A percentile compares a stretch with the other conserved stretches of the same genome.
Conservation (phyloP, 1,140 invertebrate genomes). For the Bombus fervidus region DNA sequence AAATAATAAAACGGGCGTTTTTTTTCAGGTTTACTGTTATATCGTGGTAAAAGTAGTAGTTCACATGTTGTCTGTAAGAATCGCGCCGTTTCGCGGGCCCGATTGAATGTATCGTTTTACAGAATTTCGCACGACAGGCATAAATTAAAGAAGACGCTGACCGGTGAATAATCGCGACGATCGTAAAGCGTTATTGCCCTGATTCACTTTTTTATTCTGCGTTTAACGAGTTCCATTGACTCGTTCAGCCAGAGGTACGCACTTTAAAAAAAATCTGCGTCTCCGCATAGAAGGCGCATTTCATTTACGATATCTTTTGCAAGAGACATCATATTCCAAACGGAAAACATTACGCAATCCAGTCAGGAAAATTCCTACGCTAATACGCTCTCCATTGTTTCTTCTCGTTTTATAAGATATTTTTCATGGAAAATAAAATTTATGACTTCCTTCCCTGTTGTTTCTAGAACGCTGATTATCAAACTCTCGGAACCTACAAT, state of each 20-base stretch:
- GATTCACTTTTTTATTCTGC: neutral
- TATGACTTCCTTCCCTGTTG: neutral
- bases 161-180: neutral
- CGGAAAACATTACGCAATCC: conserved; percentile 49
- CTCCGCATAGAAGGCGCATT: neutral
- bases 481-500: neutral
- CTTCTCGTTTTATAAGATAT: too few species aligned
- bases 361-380: conserved; percentile 38
- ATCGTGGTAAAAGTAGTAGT: neutral
- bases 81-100: neutral
- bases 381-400: conserved; percentile 28
- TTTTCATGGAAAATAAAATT: neutral
- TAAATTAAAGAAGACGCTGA: neutral
- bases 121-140: conserved; percentile 17
- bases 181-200: neutral
- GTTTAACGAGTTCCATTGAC: neutral
- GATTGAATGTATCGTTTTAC: conserved; percentile 13
- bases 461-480: neutral
- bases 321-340: neutral
- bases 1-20: neutral
- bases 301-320: conserved; percentile 23
- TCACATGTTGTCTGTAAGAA: too few species aligned
- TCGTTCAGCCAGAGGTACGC: neutral
- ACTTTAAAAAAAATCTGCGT: neutral
- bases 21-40: neutral